phyloP scores from a whole-genome alignment of 2,888 invertebrate species.

The Lasioglossum lativentre region DNA sequence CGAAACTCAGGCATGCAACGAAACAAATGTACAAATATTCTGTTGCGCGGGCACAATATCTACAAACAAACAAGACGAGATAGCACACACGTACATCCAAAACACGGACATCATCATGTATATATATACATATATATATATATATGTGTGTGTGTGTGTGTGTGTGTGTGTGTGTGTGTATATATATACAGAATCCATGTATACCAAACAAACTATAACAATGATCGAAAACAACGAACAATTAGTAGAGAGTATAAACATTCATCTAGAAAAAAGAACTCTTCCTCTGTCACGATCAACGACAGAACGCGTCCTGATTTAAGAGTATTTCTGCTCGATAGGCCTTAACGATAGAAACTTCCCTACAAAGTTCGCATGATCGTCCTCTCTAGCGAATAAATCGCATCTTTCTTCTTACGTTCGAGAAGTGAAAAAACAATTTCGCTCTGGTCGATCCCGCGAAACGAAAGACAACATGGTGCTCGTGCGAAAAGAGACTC shows the following conservation, averaged over 20 bases:
- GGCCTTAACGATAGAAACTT: slow-evolving; percentile 8
- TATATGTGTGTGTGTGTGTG: too few species aligned
- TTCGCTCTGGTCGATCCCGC: background rate
- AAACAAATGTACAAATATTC: slow-evolving; percentile 34
- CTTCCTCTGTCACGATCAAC: background rate
- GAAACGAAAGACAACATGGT: background rate
- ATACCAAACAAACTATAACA: slow-evolving; percentile 20
- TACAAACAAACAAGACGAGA: slow-evolving; percentile 27
- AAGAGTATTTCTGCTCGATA: slow-evolving; percentile 2
- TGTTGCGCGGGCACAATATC: slow-evolving; percentile 18
- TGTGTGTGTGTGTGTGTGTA: background rate
- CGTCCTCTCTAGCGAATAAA: background rate
- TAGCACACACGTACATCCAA: slow-evolving; percentile 27
- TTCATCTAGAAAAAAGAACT: slow-evolving; percentile 19
- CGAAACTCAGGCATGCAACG: slow-evolving; percentile 37
- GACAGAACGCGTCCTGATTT: background rate
- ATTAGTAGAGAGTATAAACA: slow-evolving; percentile 13
- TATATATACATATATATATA: background rate
- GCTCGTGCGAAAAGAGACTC: background rate
- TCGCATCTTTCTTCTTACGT: background rate
- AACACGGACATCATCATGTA: slow-evolving; percentile 12
- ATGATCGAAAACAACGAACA: slow-evolving; percentile 36
- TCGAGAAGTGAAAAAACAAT: slow-evolving; percentile 18
- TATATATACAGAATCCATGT: background rate
- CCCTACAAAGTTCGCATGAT: background rate